Conservation (phyloP, 2,797 vertebrate genomes). For the Pseudotriccus pelzelni region DNA sequence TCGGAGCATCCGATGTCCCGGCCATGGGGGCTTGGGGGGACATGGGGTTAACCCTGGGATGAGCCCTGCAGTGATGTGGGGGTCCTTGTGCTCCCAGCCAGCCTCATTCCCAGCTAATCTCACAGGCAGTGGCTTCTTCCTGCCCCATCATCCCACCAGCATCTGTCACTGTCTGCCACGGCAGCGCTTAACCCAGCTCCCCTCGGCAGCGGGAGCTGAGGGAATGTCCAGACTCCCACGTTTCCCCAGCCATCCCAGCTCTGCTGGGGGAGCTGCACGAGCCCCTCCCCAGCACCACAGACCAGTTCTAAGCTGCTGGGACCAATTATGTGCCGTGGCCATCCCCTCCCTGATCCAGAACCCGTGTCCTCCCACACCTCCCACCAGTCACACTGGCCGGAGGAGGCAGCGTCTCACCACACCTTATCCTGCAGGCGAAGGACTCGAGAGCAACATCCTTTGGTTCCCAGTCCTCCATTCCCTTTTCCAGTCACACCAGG, state of each 20-base stretch:
- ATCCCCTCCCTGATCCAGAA: accelerated
- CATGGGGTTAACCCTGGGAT: accelerated
- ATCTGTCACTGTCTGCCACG: background rate
- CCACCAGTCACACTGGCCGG: accelerated
- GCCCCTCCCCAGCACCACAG: accelerated
- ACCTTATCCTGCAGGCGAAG: background rate
- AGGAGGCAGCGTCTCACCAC: background rate
- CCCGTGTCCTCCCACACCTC: accelerated
- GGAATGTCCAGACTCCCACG: background rate
- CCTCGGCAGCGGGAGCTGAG: background rate
- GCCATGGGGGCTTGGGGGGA: background rate
- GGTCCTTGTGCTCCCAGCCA: background rate
- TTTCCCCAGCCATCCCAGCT: background rate
- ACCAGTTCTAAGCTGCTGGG: accelerated
- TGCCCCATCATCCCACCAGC: slow-evolving; percentile 47
- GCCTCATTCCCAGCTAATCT: background rate
- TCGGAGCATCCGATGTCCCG: background rate
- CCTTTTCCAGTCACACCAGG: background rate
- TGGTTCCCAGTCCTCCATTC: accelerated
- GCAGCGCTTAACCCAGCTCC: background rate
- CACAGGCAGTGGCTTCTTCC: background rate
- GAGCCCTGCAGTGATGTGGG: accelerated
- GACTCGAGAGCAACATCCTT: background rate
- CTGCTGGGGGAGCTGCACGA: accelerated
- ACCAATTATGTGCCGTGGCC: accelerated